Conservation (phyloP, 2,113 vertebrate genomes). For the Mormyrus iriodes region DNA sequence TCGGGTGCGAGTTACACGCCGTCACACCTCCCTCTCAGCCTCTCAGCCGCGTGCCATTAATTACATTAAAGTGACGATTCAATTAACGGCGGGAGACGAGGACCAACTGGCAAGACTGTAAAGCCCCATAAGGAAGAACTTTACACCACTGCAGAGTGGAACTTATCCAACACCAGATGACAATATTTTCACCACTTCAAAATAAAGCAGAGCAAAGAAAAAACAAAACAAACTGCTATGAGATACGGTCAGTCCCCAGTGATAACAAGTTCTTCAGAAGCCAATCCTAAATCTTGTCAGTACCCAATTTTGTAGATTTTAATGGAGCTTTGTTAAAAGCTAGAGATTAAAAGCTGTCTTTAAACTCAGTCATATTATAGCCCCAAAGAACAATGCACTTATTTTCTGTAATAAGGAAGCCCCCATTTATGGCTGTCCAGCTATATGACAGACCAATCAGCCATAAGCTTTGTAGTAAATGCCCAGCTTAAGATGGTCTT, state of each 20-base stretch:
- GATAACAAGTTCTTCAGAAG: neutral
- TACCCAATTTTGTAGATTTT: neutral
- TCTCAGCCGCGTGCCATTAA: neutral
- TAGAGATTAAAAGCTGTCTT: neutral
- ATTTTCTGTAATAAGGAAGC: neutral
- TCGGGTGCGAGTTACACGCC: neutral
- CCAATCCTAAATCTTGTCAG: neutral
- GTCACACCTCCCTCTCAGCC: neutral
- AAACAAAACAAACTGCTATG: neutral
- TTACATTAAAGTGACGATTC: constrained; percentile 4
- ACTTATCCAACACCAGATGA: neutral
- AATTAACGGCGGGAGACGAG: neutral
- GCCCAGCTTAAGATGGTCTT: neutral
- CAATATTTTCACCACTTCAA: neutral
- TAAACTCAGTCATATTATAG: neutral
- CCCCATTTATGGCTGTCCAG: neutral
- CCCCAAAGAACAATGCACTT: neutral
- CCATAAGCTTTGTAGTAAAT: neutral
- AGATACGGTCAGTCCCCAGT: neutral
- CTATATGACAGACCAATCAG: neutral
- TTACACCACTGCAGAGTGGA: neutral
- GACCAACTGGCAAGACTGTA: neutral
- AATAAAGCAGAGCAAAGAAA: neutral
- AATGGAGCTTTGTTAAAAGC: neutral
- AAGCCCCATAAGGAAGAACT: neutral